A percentile compares a stretch with the other conserved stretches of the same genome.
These are phyloP conservation scores for Scaptomyza hsui DNA, from an alignment of 1,140 invertebrate species.

Conservation along the genomic window DNA sequence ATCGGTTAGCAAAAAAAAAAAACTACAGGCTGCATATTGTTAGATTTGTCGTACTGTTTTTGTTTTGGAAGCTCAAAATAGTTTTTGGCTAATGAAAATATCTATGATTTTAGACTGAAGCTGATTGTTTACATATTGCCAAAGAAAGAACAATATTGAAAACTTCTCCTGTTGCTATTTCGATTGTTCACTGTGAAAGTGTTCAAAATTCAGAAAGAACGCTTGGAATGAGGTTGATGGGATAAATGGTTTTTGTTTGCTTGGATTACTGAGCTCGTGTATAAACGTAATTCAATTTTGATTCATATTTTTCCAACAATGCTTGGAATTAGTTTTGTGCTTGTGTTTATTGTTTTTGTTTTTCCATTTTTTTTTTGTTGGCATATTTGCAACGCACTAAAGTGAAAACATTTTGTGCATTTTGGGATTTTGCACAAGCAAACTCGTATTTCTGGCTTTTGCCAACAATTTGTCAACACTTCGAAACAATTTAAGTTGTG, in stretches of 20 bases:
- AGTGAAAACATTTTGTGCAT: constrained; percentile 29
- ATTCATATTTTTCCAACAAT: constrained; percentile 44
- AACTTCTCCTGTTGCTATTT: constrained; percentile 62
- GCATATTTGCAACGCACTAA: constrained; percentile 21
- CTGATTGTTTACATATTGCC: constrained; percentile 72
- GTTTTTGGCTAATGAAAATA: constrained; percentile 62
- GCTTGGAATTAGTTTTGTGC: constrained; percentile 18
- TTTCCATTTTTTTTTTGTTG: neutral
- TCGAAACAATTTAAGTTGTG: constrained; percentile 44
- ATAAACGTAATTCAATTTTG: constrained; percentile 43
- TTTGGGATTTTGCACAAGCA: constrained; percentile 18
- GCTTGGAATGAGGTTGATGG: neutral
- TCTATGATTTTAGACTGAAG: constrained; percentile 60
- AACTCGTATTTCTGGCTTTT: constrained; percentile 27
- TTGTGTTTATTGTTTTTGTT: constrained; percentile 1
- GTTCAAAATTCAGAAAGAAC: constrained; percentile 7
- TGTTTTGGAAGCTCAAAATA: constrained; percentile 14
- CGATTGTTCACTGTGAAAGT: constrained; percentile 52
- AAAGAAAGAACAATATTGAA: constrained; percentile 61
- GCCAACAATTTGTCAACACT: constrained; percentile 50
- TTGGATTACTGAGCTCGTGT: constrained; percentile 23
- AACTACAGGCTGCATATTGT: constrained; percentile 3
- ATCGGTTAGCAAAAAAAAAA: too few species aligned
- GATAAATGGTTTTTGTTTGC: neutral
- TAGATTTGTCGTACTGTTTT: constrained; percentile 24